Evolutionary conservation across 2,888 invertebrate species (phyloP), one percentile per base, ranked within the genome.

Genomic region (Orthonevra nobilis): DNA sequence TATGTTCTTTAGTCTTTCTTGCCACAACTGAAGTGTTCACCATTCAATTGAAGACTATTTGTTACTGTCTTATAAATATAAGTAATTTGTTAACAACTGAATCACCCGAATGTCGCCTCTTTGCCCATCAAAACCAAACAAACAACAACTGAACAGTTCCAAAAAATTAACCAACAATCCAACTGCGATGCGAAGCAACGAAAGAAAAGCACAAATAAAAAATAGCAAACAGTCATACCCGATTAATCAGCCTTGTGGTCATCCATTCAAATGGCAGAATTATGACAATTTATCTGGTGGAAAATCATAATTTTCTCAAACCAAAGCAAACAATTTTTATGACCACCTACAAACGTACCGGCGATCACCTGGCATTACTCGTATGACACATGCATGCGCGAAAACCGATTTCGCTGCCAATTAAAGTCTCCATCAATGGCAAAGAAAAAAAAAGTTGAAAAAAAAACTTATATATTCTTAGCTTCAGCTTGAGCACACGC

Each of bases 281-380:
- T 79, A 79, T 79, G 61, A 79, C 79, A 79, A 79, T 73, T 46
- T 79, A 68, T 73, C 79, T 61, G 32, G 48, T 73, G 66, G 77
- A 61, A 77, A 68, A 79, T 79, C 79, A 79, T 79, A 79, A 68
- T 79, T 79, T 73, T 68, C 68, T 61, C 73, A 73, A 79, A 73
- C 36, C 48, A 72, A 73, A 64, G 38, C 64, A 79, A 72, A 72
- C 60, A 61, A 66, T 68, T 66, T 60, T 60, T 58, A 60, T 56
- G 34, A 2, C 72, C 63, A 52, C 48, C 74, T 30, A 56, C 7
- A 15, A 19, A 61, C 50, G 63, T 70, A 14, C 32, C 54, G 56
- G 36, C 28, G n/a, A n/a, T n/a, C n/a, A n/a, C n/a, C n/a, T n/a
- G n/a, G n/a, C n/a, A n/a, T n/a, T n/a, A n/a, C n/a, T n/a, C n/a